Conservation (phyloP, 2,888 invertebrate genomes). For the Lochmaea crataegi region DNA sequence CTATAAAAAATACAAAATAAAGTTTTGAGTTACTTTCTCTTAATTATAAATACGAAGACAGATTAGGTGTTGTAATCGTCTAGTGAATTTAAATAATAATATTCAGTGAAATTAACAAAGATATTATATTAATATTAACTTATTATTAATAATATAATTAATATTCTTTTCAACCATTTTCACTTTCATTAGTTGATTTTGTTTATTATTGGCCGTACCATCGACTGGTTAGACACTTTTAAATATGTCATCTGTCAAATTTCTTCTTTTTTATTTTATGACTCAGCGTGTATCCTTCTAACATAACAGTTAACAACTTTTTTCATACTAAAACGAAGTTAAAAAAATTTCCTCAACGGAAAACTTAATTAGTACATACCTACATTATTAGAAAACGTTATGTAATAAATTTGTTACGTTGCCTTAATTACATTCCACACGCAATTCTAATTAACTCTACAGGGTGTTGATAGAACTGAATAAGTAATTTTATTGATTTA, state of each 20-base stretch:
- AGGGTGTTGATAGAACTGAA: conserved; percentile 10
- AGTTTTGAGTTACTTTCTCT: conserved; percentile 22
- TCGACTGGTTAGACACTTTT: no score
- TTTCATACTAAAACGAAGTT: not conserved
- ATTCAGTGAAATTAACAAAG: not conserved
- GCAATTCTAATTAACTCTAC: conserved; percentile 16
- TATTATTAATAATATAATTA: no score
- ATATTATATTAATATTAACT: not conserved
- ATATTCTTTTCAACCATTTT: no score
- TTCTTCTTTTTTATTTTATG: not conserved
- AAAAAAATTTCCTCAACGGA: conserved; percentile 4
- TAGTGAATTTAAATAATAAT: not conserved
- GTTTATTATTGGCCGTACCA: no score
- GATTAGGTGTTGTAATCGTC: no score
- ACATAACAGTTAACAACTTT: not conserved
- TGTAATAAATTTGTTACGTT: conserved; percentile 16
- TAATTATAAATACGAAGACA: not conserved
- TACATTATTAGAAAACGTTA: conserved; percentile 18
- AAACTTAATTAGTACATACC: not conserved
- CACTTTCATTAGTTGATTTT: no score
- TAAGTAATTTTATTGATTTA: not conserved
- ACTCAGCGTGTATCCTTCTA: not conserved
- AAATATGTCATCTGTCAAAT: not conserved
- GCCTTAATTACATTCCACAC: conserved; percentile 13
- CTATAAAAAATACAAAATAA: not conserved